phyloP scores from a whole-genome alignment of 1,140 invertebrate genomes.

The Drosophila bocki region DNA sequence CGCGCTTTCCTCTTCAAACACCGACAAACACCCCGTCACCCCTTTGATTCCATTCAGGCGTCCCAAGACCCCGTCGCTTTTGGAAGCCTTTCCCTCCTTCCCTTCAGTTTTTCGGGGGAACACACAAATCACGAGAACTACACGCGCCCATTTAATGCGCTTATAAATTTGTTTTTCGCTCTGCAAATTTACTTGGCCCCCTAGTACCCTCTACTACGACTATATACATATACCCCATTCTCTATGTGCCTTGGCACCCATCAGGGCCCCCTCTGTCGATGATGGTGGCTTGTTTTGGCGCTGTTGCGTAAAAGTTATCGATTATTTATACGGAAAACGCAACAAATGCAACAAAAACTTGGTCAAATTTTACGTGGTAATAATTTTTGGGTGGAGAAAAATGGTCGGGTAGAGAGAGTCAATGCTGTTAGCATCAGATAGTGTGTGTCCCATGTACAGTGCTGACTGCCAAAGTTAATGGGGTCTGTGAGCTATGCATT shows the following conservation, averaged over 20 bases:
- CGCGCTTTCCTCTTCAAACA: conserved; percentile 25
- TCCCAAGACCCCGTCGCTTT: conserved; percentile 14
- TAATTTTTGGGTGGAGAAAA: conserved; percentile 29
- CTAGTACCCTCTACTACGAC: not conserved
- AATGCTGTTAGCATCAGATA: conserved; percentile 40
- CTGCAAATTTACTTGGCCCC: conserved; percentile 69
- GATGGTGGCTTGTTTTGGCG: conserved; percentile 61
- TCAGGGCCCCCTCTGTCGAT: conserved; percentile 9
- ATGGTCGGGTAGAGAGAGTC: not conserved
- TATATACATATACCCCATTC: not conserved
- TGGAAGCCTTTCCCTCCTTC: not conserved
- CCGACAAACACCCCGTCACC: not conserved
- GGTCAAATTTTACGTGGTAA: conserved; percentile 52
- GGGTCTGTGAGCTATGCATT: conserved; percentile 9
- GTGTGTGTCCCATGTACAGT: conserved; percentile 40
- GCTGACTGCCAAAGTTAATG: conserved; percentile 22
- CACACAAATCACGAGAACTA: conserved; percentile 75
- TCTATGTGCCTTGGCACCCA: not conserved
- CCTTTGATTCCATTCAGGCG: conserved; percentile 3
- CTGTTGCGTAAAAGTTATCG: conserved; percentile 73
- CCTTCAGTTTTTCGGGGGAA: conserved; percentile 2
- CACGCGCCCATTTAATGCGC: conserved; percentile 75
- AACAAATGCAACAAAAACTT: conserved; percentile 67
- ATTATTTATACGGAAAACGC: conserved; percentile 75
- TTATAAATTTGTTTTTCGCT: conserved; percentile 79